phyloP scores from a whole-genome alignment of 2,113 vertebrate species.

The Anarrhichthys ocellatus region DNA sequence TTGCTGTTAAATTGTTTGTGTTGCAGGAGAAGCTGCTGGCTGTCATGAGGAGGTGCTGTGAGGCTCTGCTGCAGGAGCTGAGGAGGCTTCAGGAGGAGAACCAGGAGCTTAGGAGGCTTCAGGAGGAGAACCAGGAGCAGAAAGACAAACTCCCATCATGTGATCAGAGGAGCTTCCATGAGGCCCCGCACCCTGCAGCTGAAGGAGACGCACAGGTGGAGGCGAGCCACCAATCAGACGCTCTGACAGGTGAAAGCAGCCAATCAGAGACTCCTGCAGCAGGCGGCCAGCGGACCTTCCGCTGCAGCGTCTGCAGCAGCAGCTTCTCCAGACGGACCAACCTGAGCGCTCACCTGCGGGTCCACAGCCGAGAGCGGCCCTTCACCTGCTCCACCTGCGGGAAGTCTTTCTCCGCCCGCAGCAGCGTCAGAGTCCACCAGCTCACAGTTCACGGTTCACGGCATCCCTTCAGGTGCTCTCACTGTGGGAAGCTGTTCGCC shows the following conservation, averaged over 20 bases:
- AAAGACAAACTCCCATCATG: neutral
- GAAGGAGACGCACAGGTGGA: neutral
- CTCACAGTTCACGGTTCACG: neutral
- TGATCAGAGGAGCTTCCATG: neutral
- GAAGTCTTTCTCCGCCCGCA: constrained; percentile 12
- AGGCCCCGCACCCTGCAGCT: neutral
- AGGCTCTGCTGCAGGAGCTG: constrained; percentile 40
- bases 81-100: constrained; percentile 23
- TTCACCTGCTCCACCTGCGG: constrained; percentile 49
- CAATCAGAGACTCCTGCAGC: neutral
- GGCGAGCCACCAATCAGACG: neutral
- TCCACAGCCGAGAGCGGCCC: constrained; percentile 25
- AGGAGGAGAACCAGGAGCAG: neutral
- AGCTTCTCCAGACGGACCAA: constrained; percentile 37
- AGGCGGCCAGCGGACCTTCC: neutral
- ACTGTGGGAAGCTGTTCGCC: constrained; percentile 48
- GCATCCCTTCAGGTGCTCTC: neutral
- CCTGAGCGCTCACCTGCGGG: constrained; percentile 31
- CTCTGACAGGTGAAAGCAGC: neutral
- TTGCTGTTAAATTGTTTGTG: neutral
- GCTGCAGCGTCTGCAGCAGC: constrained; percentile 21
- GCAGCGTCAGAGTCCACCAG: constrained; percentile 29
- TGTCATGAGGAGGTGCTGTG: constrained; percentile 3
- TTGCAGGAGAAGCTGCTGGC: constrained; percentile 43
- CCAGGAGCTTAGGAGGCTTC: neutral